phyloP scores from a whole-genome alignment of 2,797 vertebrate species.

The Pseudomugil tenellus region DNA sequence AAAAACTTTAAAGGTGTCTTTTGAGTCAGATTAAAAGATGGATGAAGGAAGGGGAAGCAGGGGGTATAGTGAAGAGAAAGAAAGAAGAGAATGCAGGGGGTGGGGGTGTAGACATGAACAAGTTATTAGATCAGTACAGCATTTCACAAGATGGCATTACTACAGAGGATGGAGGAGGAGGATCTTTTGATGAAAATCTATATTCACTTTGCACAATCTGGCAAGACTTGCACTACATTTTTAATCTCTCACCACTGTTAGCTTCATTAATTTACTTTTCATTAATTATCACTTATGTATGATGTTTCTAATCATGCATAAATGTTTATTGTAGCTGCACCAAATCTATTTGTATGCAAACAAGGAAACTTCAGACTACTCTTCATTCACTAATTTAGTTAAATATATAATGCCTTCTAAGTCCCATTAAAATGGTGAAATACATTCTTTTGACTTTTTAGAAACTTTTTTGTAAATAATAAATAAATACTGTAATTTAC shows the following conservation, averaged over 20 bases:
- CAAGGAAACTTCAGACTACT: not conserved
- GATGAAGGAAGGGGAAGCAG: not conserved
- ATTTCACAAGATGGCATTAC: not conserved
- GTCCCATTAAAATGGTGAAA: not conserved
- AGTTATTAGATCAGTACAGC: not conserved
- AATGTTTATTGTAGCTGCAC: too few relatives aligned
- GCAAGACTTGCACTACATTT: too few relatives aligned
- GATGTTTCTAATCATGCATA: too few relatives aligned
- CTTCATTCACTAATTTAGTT: not conserved
- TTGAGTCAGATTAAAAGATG: not conserved
- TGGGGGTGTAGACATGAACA: not conserved
- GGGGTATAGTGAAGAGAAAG: not conserved
- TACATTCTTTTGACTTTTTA: not conserved
- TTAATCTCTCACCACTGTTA: not conserved
- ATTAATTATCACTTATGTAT: too few relatives aligned
- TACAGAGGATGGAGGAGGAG: not conserved
- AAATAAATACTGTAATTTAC: not conserved
- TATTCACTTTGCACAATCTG: not conserved
- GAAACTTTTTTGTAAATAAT: not conserved
- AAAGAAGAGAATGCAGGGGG: not conserved
- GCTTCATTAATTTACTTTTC: not conserved
- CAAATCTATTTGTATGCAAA: too few relatives aligned
- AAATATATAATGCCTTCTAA: not conserved
- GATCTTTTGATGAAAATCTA: not conserved
- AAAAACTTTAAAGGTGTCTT: not conserved